Percentiles rank a stretch among this genome's conserved stretches.
phyloP scores from a whole-genome alignment of 2,888 invertebrate genomes.

The Ophion obscuratus region DNA sequence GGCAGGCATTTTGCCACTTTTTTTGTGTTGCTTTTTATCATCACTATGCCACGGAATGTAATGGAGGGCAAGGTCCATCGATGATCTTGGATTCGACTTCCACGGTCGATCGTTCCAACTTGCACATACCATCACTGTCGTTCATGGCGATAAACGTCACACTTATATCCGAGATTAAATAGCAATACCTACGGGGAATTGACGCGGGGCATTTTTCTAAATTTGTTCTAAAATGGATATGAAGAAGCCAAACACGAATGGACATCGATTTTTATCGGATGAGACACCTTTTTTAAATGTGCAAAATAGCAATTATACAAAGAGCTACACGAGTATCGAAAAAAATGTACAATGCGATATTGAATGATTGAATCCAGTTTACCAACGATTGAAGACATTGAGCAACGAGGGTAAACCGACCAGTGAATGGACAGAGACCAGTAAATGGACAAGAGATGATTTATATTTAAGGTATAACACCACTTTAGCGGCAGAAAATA shows the following conservation, averaged over 20 bases:
- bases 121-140: constrained; percentile 2
- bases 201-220: constrained; percentile 5
- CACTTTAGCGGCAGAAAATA: too few relatives aligned
- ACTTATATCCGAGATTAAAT: constrained; percentile 4
- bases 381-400: too few relatives aligned
- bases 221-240: background rate
- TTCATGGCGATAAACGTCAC: background rate
- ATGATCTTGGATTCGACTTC: constrained; percentile 64
- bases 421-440: too few relatives aligned
- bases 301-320: background rate
- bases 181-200: background rate
- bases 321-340: background rate
- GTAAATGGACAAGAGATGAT: too few relatives aligned
- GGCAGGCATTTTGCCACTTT: constrained; percentile 60
- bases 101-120: constrained; percentile 40
- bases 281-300: background rate
- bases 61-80: constrained; percentile 73
- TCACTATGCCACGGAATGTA: constrained; percentile 43
- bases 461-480: too few relatives aligned
- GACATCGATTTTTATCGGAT: background rate
- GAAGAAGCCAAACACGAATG: too few relatives aligned
- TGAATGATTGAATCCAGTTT: too few relatives aligned
- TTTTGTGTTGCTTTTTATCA: constrained; percentile 60
- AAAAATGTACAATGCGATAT: too few relatives aligned
- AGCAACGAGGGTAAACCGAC: too few relatives aligned